Evolutionary conservation across 2,797 vertebrate species (phyloP), one percentile per base, ranked within the genome.

Genomic region (Percopsis omiscomaycus): DNA sequence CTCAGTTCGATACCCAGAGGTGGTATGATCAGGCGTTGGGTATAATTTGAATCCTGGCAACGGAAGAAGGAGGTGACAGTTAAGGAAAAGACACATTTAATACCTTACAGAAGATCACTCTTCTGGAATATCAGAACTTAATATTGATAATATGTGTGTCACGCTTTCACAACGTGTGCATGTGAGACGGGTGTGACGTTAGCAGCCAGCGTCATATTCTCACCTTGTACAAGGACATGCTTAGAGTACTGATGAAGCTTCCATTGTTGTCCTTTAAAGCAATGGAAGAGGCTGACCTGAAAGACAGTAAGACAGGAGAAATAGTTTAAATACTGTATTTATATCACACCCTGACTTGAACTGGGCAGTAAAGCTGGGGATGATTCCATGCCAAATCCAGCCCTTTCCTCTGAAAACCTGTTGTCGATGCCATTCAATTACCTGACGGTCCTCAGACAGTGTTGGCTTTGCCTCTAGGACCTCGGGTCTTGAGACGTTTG

Each of bases 201-300:
- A 30, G 27, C 10, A 27, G 32, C 55, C 62, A 49, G n/a, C n/a
- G 47, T 32, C 32, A 29, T 30, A 30, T 28, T 49, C 76, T 78
- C 84, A 92, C 91, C 73, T 75, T 45, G 74, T 79, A 92, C 64
- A 93, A 73, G 44, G 68, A 59, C 83, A 92, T 87, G 83, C 78
- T 90, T 52, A 90, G 86, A 44, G 90, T 93, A 59, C 92, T 90
- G 66, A 93, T 88, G 81, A 93, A 93, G 64, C 88, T 92, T 14
- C 92, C 91, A 71, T 92, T 93, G 57, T 90, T 89, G 73, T 91
- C 90, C 67, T 77, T 89, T 70, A 92, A 48, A 55, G 89, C 89
- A 69, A 91, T 88, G 57, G 88, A 90, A 55, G 91, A 86, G 9
- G 87, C 83, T 16, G 84, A 88, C 71, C 91, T 93, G 60, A 1